A percentile compares a stretch with the other conserved stretches of the same genome.
Evolutionary conservation across 2,797 vertebrate species (phyloP).

Genomic region (Falco cherrug): DNA sequence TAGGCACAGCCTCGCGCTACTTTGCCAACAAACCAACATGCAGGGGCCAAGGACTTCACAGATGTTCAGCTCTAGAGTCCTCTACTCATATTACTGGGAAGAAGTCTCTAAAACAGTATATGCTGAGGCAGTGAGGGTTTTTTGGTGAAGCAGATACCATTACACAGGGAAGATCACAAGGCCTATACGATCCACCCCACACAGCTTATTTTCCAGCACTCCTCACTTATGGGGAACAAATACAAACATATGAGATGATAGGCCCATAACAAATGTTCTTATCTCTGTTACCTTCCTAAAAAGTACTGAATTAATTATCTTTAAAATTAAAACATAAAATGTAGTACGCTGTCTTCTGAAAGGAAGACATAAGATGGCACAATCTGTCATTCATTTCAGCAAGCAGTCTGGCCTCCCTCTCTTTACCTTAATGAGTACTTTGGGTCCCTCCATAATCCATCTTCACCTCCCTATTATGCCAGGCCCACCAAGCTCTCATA

Average conservation of each 20-base stretch:
- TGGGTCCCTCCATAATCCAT: conserved; percentile 44
- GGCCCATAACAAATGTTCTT: conserved; percentile 41
- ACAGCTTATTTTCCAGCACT: neutral
- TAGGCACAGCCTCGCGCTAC: accelerated
- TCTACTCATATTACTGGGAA: accelerated
- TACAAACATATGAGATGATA: neutral
- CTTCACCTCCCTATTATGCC: conserved; percentile 37
- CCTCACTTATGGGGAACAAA: neutral
- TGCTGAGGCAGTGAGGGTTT: neutral
- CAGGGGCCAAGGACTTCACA: neutral
- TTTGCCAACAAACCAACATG: neutral
- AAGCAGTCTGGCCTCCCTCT: conserved; percentile 17
- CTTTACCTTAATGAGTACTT: conserved; percentile 36
- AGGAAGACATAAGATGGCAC: conserved; percentile 5
- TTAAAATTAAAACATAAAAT: conserved; percentile 54
- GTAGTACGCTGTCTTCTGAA: neutral
- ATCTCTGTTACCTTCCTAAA: conserved; percentile 37
- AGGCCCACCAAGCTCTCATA: conserved; percentile 18
- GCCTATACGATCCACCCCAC: neutral
- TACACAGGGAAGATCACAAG: neutral
- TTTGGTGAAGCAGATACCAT: neutral
- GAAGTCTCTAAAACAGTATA: neutral
- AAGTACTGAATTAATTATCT: conserved; percentile 48
- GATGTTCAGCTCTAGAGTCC: neutral
- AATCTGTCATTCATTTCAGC: conserved; percentile 42